phyloP scores from a whole-genome alignment of 2,888 invertebrate genomes.

The Drosophila affinis region DNA sequence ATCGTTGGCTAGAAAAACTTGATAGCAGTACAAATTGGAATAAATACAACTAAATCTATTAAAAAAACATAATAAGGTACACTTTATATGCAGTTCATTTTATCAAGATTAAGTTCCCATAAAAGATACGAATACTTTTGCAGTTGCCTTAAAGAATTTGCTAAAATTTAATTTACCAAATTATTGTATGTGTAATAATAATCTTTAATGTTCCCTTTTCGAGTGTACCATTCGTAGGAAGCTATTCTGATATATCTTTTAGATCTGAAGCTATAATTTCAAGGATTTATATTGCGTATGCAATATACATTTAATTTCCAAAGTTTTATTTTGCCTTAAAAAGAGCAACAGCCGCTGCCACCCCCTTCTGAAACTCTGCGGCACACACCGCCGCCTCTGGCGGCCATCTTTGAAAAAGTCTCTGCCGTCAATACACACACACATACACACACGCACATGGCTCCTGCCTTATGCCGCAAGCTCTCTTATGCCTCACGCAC shows the following conservation, averaged over 20 bases:
- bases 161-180: background rate
- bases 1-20: too few species aligned
- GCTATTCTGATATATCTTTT: too few species aligned
- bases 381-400: slow-evolving; percentile 6
- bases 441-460: slow-evolving; percentile 19
- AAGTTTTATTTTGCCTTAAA: slow-evolving; percentile 13
- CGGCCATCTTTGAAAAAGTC: slow-evolving; percentile 65
- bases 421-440: slow-evolving; percentile 38
- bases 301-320: background rate
- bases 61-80: background rate
- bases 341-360: slow-evolving; percentile 49
- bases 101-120: background rate
- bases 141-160: background rate
- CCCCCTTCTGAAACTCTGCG: slow-evolving; percentile 3
- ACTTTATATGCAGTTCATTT: background rate
- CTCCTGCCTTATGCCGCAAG: background rate
- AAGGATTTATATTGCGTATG: background rate
- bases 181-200: background rate
- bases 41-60: too few species aligned
- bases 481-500: slow-evolving; percentile 10
- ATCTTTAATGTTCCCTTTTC: too few species aligned
- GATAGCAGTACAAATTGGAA: too few species aligned
- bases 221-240: too few species aligned
- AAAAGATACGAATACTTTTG: background rate
- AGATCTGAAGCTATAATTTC: background rate